A percentile compares a stretch with the other conserved stretches of the same genome.
phyloP scores from a whole-genome alignment of 2,888 invertebrate genomes.

The Coleophora deauratella region DNA sequence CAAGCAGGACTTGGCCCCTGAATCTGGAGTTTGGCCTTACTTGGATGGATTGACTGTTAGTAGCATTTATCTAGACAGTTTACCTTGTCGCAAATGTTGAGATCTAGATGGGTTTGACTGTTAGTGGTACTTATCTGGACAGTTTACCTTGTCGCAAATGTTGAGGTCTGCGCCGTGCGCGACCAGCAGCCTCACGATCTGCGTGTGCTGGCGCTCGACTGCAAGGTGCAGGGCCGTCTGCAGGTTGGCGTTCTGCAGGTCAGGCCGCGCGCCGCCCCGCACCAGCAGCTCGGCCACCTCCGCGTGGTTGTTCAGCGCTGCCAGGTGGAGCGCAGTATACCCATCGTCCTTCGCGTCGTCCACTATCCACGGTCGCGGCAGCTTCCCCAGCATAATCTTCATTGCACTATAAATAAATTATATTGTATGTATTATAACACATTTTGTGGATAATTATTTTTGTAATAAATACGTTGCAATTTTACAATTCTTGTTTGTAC shows the following conservation, averaged over 20 bases:
- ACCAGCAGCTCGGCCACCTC: conserved; percentile 95
- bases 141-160: conserved; percentile 96
- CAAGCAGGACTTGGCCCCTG: too few relatives aligned
- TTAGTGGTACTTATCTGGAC: background rate
- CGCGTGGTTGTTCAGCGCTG: conserved; percentile 96
- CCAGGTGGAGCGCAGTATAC: conserved; percentile 96
- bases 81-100: background rate
- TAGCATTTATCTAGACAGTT: too few relatives aligned
- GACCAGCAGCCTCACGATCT: conserved; percentile 94
- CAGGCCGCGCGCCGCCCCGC: conserved; percentile 93
- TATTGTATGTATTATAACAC: too few relatives aligned
- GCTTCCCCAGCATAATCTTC: conserved; percentile 93
- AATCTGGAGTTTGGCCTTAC: too few relatives aligned
- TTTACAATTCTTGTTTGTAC: too few relatives aligned
- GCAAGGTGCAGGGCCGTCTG: conserved; percentile 96
- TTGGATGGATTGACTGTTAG: too few relatives aligned
- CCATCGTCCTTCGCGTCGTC: conserved; percentile 99
- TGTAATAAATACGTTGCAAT: too few relatives aligned
- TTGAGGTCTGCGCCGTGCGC: conserved; percentile 95
- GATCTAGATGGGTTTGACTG: background rate
- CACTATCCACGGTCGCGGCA: conserved; percentile 96
- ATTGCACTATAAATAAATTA: conserved; percentile 84
- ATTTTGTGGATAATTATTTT: too few relatives aligned
- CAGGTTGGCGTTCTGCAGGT: conserved; percentile 95
- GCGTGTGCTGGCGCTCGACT: conserved; percentile 97